Evolutionary conservation across 2,113 vertebrate species (phyloP).

Genomic region (Camelus dromedarius): DNA sequence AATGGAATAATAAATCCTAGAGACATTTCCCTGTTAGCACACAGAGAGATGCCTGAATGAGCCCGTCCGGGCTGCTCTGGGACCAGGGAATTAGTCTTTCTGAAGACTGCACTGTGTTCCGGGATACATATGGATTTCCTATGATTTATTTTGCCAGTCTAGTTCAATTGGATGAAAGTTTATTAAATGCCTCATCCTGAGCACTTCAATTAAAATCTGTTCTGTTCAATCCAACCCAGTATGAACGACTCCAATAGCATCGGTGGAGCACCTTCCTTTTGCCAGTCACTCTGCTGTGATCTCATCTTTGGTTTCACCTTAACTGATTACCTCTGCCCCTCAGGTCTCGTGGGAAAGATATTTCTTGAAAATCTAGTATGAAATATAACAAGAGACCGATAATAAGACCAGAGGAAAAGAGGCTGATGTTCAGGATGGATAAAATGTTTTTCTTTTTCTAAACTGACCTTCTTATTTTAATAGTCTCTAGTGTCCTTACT

Average conservation of each 20-base stretch:
- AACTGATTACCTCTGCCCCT: background rate
- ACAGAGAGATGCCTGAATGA: background rate
- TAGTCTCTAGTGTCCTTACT: background rate
- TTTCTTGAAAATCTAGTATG: slow-evolving; percentile 38
- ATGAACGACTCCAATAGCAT: background rate
- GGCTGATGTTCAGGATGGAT: background rate
- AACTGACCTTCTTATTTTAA: background rate
- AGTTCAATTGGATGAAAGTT: slow-evolving; percentile 32
- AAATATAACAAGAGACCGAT: slow-evolving; percentile 26
- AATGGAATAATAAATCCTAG: background rate
- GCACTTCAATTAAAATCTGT: slow-evolving; percentile 12
- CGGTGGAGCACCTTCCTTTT: background rate
- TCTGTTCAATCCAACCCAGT: background rate
- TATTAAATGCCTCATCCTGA: slow-evolving; percentile 59
- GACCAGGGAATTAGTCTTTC: background rate
- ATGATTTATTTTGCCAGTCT: slow-evolving; percentile 41
- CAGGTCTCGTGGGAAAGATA: background rate
- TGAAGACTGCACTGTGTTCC: background rate
- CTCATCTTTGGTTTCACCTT: background rate
- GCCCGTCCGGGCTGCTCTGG: background rate
- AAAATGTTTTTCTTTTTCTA: background rate
- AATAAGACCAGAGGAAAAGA: background rate
- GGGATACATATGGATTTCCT: background rate
- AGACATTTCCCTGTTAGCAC: background rate
- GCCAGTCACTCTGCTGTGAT: background rate